Evolutionary conservation across 2,113 vertebrate genomes (phyloP).

Genomic region (Solea solea): DNA sequence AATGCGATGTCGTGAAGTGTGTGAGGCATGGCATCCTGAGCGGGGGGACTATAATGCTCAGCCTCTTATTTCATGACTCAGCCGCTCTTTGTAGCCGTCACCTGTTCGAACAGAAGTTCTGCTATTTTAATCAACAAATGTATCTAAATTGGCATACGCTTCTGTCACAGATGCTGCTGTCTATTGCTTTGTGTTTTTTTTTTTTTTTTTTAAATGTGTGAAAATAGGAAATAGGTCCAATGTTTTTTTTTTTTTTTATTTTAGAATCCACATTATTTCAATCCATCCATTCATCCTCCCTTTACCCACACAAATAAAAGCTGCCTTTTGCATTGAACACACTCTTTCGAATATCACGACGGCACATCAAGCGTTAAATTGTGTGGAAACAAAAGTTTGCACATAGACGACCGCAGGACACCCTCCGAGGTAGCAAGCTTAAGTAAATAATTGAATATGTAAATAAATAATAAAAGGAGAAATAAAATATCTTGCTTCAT

Average conservation of each 20-base stretch:
- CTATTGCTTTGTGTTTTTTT: conserved; percentile 8
- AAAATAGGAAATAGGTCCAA: too few relatives aligned
- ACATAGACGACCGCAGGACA: too few relatives aligned
- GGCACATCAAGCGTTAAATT: too few relatives aligned
- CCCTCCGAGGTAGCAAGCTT: too few relatives aligned
- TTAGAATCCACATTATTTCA: neutral
- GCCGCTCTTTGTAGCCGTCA: conserved; percentile 8
- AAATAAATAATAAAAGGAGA: neutral
- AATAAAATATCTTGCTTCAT: neutral
- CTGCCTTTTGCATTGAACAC: too few relatives aligned
- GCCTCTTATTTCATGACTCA: conserved; percentile 19
- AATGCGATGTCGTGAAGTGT: conserved; percentile 42
- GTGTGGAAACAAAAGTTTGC: too few relatives aligned
- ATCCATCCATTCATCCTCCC: too few relatives aligned
- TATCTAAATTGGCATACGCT: neutral
- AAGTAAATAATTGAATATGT: too few relatives aligned
- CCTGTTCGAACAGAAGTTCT: conserved; percentile 19
- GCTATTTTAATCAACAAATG: conserved; percentile 33
- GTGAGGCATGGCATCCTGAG: conserved; percentile 36
- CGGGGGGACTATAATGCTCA: conserved; percentile 8
- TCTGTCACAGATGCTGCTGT: neutral
- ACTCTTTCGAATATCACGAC: too few relatives aligned
- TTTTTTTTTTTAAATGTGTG: neutral
- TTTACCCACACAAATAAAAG: too few relatives aligned
- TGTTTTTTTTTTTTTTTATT: neutral